Conservation (phyloP, 35 echinoderm and acorn worm species). For the Anneissia japonica region DNA sequence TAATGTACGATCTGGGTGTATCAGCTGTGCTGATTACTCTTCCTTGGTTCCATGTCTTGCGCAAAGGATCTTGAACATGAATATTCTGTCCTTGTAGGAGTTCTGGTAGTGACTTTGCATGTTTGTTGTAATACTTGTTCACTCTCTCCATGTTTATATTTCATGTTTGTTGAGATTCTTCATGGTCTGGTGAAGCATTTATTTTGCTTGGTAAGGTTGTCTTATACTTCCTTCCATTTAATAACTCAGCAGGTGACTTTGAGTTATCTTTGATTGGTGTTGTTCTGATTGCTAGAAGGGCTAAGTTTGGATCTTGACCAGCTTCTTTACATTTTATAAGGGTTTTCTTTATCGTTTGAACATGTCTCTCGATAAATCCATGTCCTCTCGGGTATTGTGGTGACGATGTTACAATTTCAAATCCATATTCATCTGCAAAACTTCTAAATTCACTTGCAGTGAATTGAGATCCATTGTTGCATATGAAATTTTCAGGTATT, state of each 20-base stretch:
- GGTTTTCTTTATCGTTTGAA: constrained; percentile 35
- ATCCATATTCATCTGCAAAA: constrained; percentile 8
- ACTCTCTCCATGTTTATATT: too few species aligned
- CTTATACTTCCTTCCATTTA: too few species aligned
- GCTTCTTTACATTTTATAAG: constrained; percentile 41
- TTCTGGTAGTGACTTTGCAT: too few species aligned
- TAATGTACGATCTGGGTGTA: background rate
- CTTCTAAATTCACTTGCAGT: too few species aligned
- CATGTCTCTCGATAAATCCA: constrained; percentile 28
- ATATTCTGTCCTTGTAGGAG: too few species aligned
- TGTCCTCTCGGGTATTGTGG: constrained; percentile 50
- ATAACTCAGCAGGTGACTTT: constrained; percentile 36
- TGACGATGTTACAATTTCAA: constrained; percentile 44
- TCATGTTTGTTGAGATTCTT: too few species aligned
- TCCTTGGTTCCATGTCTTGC: background rate
- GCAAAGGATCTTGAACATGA: too few species aligned
- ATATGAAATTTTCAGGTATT: background rate
- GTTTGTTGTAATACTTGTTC: too few species aligned
- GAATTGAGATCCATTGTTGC: background rate
- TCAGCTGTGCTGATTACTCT: background rate
- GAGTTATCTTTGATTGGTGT: constrained; percentile 20
- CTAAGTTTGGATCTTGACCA: too few species aligned
- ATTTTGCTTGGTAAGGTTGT: constrained; percentile 13
- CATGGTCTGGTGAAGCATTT: background rate
- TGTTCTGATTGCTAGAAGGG: constrained; percentile 13